These are phyloP conservation scores for Bubo scandiacus DNA, from an alignment of 2,113 vertebrate species.

Conservation along the genomic window DNA sequence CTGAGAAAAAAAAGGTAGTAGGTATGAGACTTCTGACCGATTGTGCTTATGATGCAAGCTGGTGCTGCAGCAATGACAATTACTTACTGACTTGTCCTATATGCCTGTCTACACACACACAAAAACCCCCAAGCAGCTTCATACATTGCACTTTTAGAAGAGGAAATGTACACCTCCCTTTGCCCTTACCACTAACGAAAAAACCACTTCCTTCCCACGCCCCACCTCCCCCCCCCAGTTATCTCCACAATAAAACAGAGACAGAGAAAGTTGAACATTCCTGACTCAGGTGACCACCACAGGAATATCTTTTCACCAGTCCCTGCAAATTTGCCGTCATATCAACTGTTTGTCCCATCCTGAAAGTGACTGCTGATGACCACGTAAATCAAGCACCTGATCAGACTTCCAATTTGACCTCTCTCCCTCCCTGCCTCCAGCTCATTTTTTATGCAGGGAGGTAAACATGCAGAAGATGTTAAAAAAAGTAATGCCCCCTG, in stretches of 20 bases:
- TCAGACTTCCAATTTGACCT: background rate
- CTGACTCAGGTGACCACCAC: background rate
- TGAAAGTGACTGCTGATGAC: background rate
- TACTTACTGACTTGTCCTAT: background rate
- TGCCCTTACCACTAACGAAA: background rate
- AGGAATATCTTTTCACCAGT: background rate
- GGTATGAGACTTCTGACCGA: background rate
- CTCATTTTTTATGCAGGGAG: background rate
- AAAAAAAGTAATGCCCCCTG: background rate
- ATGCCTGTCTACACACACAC: background rate
- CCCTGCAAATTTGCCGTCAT: background rate
- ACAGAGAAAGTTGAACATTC: background rate
- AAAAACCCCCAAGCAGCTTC: background rate
- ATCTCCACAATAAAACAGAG: background rate
- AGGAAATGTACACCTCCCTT: conserved; percentile 22
- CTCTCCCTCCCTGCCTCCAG: background rate
- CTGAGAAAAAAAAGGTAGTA: background rate
- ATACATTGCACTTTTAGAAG: background rate
- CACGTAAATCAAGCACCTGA: background rate
- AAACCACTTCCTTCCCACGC: background rate
- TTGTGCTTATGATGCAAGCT: background rate
- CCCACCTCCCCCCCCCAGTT: background rate
- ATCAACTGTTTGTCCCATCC: background rate
- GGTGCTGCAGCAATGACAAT: background rate
- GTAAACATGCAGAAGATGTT: background rate